Base-by-base conservation (phyloP, 1,140 invertebrate genomes). In the Aphis craccivora region DNA sequence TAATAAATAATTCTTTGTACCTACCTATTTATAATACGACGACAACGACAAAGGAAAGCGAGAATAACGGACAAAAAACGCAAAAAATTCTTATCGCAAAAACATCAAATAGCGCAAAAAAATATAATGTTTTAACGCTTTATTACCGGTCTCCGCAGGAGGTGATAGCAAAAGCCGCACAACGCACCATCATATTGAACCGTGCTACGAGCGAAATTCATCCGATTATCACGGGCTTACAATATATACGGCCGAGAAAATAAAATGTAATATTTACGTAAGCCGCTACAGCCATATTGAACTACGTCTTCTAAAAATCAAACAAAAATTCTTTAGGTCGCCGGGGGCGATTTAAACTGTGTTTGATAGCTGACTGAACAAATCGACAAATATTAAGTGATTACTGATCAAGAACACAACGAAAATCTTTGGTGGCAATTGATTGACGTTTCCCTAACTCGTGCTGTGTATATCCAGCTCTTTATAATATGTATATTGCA, bases 81-180 rank as follows among this genome's bases (percentile, higher is more conserved):
- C 25, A 25, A 76, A 43, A 67, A 67, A 90, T 67, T 55, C 89
- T 67, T 90, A 90, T 90, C 89, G 89, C 89, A 2, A 60, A 90
- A 60, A 90, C 89, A 90, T 90, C 89, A 22, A 37, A 90, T 25
- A 40, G 35, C 51, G 37, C 40, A 20, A 40, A 90, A 90, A 60
- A 89, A 22, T 37, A 40, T 60, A 45, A 55, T 55, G 30, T 25
- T 90, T 90, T 90, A 60, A 43, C 89, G 89, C 51, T 89, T 89
- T 89, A 89, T 53, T 55, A 40, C 88, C 11, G 25, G 53, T 30
- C 89, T 90, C 89, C 35, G 25, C 53, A 25, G 30, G 89, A 43
- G 89, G 40, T 67, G 55, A 90, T 60, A 55, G 51, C 35, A 55
- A 55, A 90, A 90, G 53, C 88, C 23, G 25, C n/a, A 48, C 4